Conservation (phyloP, 2,113 vertebrate species). For the Lepus americanus region DNA sequence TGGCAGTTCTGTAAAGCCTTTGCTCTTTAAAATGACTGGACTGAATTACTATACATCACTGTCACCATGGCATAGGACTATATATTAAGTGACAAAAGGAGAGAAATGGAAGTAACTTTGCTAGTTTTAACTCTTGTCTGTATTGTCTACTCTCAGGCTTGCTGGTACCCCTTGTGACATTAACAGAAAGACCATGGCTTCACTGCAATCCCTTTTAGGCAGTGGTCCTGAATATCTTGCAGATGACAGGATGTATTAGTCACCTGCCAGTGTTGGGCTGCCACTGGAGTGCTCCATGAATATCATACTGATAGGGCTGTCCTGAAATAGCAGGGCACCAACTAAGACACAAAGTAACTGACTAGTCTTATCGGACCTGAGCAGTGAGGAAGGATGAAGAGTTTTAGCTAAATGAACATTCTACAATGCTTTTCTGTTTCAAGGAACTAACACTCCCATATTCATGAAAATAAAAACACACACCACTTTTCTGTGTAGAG, state of each 20-base stretch:
- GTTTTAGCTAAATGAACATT: neutral
- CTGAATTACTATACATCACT: slow-evolving; percentile 5
- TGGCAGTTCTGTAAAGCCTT: neutral
- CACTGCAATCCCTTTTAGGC: slow-evolving; percentile 55
- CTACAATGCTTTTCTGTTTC: neutral
- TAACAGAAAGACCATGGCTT: slow-evolving; percentile 70
- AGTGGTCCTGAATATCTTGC: slow-evolving; percentile 69
- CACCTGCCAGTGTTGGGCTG: neutral
- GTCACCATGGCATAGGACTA: neutral
- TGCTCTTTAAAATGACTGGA: slow-evolving; percentile 18
- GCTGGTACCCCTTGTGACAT: slow-evolving; percentile 27
- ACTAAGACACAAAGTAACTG: neutral
- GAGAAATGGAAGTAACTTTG: neutral
- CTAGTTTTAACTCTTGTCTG: neutral
- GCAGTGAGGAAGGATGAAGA: neutral
- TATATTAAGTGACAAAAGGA: slow-evolving; percentile 52
- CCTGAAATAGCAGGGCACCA: slow-evolving; percentile 46
- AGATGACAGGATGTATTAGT: slow-evolving; percentile 76
- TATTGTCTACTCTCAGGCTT: slow-evolving; percentile 4
- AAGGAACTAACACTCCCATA: neutral
- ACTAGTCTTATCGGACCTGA: neutral
- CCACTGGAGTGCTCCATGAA: slow-evolving; percentile 14
- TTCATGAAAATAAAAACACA: slow-evolving; percentile 20
- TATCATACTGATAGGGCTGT: slow-evolving; percentile 14
- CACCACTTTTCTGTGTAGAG: neutral